Evolutionary conservation across 2,113 vertebrate species (phyloP), one percentile per base, ranked within the genome.

Genomic region (Elanoides forficatus): DNA sequence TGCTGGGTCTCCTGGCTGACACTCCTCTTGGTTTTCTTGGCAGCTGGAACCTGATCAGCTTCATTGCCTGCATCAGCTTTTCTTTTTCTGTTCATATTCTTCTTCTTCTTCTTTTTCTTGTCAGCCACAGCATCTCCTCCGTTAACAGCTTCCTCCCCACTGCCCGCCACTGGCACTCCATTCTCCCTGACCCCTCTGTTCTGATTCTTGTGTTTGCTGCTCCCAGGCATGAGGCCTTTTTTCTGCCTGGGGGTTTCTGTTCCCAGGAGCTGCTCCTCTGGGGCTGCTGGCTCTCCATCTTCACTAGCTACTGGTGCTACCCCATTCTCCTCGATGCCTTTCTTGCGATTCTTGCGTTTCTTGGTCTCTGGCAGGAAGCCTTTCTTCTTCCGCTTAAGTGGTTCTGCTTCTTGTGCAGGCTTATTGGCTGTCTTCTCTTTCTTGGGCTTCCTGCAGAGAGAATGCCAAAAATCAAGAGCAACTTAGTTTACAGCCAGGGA

Each of bases 281-380:
- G 32, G 29, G 32, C 76, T 93, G 79, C 36, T 47, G 73, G 2
- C 6, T 92, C 86, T 63, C 66, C 92, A 53, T 18, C 36, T 9
- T 56, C 74, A 55, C 11, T 1, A 34, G 42, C 29, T 16, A 4
- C 76, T 38, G 93, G 5, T 26, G 11, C 68, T 29, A 40, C 20
- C 15, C 88, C 86, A 1, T 89, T 94, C 74, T 95, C 86, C 56
- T 80, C 81, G 27, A 6, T 0, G 11, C 22, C n/a, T 5, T 91
- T 87, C 81, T 98, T 98, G 15, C 98, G 98, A 45, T 99, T 99
- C 84, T 98, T 99, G 16, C 99, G 98, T 90, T 99, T 99, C 55
- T 99, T 99, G 17, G 97, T 99, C 80, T 99, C 99, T 0, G 99
- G 99, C 38, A 99, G 97, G 86, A 99, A 99, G 0, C 99, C 99